Evolutionary conservation across 2,113 vertebrate genomes (phyloP), one percentile per base, ranked within the genome.

Genomic region (Neodontobutis hainanensis): DNA sequence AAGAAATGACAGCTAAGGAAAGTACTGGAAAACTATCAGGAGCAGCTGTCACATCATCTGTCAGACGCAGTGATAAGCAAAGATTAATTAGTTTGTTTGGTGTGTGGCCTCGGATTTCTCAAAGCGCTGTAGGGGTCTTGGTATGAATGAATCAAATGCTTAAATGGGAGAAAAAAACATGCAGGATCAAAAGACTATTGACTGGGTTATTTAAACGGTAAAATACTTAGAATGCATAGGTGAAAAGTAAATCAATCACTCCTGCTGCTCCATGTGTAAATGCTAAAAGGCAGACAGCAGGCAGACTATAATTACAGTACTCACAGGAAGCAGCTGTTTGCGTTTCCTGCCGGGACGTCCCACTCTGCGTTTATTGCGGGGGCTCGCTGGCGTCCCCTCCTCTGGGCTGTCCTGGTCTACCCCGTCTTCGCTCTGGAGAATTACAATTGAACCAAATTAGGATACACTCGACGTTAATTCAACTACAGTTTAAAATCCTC

Each of bases 331-430:
- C 49, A 92, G 93, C 77, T 94, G 94, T 73, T 96, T 97, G 89
- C 94, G 94, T 87, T 96, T 96, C 85, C 95, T 89, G 75, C 95
- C 94, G 0, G 95, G 95, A 76, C 95, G 91, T 76, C 95, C 95
- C 35, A 94, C 94, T 90, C 95, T 93, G 87, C 94, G 93, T 64
- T 92, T 94, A 68, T 82, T 82, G 14, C 90, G 91, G 34, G 91
- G 90, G 74, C 93, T 92, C 36, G 93, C 94, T 53, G 91, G 92
- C 65, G 92, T 95, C 86, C 94, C 95, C 81, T 95, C 95, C 85
- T 94, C 94, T 83, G 88, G 91, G 27, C 89, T 91, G 82, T 95
- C 95, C 84, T 95, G 94, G 60, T 92, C 89, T 62, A 69, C 87
- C 78, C 94, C 93, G 73, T 95, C 94, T 93, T 91, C 95, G 73